A percentile compares a stretch with the other conserved stretches of the same genome.
Evolutionary conservation across 2,888 invertebrate genomes (phyloP).

Genomic region (Drosophila sordidula): DNA sequence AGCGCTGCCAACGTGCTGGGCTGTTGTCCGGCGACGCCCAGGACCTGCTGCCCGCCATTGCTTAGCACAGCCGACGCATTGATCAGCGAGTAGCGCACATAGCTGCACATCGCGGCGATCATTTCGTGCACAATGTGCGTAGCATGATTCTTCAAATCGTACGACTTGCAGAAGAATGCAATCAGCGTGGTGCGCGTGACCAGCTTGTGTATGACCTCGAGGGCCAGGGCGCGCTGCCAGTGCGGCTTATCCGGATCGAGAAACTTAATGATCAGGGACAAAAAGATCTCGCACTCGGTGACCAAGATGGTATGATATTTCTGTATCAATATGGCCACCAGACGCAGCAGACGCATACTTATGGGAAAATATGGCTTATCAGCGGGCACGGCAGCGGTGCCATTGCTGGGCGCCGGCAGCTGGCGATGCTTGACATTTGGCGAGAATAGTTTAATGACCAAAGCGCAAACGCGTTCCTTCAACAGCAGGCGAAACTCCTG

Average conservation of each 20-base stretch:
- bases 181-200: slow-evolving; percentile 93
- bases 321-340: slow-evolving; percentile 96
- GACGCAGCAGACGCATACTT: slow-evolving; percentile 96
- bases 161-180: slow-evolving; percentile 96
- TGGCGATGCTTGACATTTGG: slow-evolving; percentile 98
- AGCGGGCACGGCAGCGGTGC: slow-evolving; percentile 88
- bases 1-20: slow-evolving; percentile 66
- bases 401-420: slow-evolving; percentile 84
- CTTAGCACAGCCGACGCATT: slow-evolving; percentile 83
- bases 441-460: slow-evolving; percentile 99
- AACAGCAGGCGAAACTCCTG: slow-evolving; percentile 96
- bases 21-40: slow-evolving; percentile 37
- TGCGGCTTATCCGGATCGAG: slow-evolving; percentile 97
- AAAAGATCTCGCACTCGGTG: slow-evolving; percentile 99
- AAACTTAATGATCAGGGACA: slow-evolving; percentile 98
- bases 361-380: slow-evolving; percentile 99
- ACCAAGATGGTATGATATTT: slow-evolving; percentile 96
- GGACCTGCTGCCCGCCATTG: slow-evolving; percentile 68
- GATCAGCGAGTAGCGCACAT: slow-evolving; percentile 96
- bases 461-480: slow-evolving; percentile 98
- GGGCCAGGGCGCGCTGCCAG: slow-evolving; percentile 97
- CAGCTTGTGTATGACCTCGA: slow-evolving; percentile 98
- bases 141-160: slow-evolving; percentile 97
- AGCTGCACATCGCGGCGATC: slow-evolving; percentile 96
- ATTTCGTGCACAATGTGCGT: slow-evolving; percentile 98